Evolutionary conservation across 2,797 vertebrate species (phyloP).

Genomic region (Etheostoma perlongum): DNA sequence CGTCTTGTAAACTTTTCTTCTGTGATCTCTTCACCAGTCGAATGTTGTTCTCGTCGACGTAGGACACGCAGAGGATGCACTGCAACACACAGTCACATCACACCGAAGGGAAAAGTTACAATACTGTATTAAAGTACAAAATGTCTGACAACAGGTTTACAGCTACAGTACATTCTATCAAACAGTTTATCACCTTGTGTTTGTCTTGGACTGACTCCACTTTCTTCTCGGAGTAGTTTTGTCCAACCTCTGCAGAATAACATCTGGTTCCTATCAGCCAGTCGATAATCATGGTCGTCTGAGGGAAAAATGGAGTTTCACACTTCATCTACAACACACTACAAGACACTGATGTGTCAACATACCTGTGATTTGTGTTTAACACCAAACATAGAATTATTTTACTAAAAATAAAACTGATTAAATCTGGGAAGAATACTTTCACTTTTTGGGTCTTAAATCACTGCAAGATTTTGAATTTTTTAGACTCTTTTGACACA

Average conservation of each 20-base stretch:
- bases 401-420: neutral
- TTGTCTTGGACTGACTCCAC: conserved; percentile 82
- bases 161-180: neutral
- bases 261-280: conserved; percentile 82
- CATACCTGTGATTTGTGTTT: neutral
- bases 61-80: conserved; percentile 87
- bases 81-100: conserved; percentile 47
- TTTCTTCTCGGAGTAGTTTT: conserved; percentile 85
- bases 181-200: conserved; percentile 74
- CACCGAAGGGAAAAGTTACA: neutral
- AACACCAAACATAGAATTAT: neutral
- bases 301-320: neutral
- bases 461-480: too few species aligned
- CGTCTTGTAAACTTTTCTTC: conserved; percentile 84
- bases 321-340: too few species aligned
- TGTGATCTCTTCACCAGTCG: conserved; percentile 79
- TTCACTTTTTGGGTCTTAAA: too few species aligned
- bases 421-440: too few species aligned
- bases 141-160: neutral
- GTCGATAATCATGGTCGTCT: conserved; percentile 86
- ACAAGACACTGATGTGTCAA: neutral
- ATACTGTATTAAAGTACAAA: too few species aligned
- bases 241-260: conserved; percentile 77
- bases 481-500: too few species aligned
- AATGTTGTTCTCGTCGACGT: conserved; percentile 85